Evolutionary conservation across 2,888 invertebrate species (phyloP), one percentile per base, ranked within the genome.

Genomic region (Tuberolachnus salignus): DNA sequence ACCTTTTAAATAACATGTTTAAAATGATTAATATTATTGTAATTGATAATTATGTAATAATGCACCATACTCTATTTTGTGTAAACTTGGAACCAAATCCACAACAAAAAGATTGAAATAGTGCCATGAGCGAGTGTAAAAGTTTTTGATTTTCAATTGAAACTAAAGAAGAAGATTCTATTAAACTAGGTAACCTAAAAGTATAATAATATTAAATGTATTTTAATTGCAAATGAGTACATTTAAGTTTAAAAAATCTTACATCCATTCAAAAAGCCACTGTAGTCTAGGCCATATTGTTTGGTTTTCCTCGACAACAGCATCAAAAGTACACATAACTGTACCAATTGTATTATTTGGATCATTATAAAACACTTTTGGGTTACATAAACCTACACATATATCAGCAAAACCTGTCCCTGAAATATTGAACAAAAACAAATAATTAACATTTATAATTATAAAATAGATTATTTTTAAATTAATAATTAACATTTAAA

Each of bases 71-170:
- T 84, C 89, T 87, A 26, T 86, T 85, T 74, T 85, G 85, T 0
- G 90, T 89, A 84, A 93, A 91, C 57, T 88, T 87, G 81, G 87
- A 86, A 10, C 92, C 92, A 84, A 93, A 92, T 75, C 90, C 89
- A 26, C 89, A 87, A 82, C 91, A 90, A 70, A 91, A 86, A 44
- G 87, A 87, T 63, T 87, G 87, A 83, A 90, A 88, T 80, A 90
- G 87, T 63, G 87, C 86, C 57, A 89, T 86, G 69, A 90, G 86
- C 72, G 86, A 85, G 82, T 87, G 87, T 10, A 90, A 85, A 73
- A 89, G 83, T 34, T 85, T 84, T 82, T 88, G 88, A 82, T 89
- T 87, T 4, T 86, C 84, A 51, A 88, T 85, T 80, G 89, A 88
- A 1, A 90, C 85, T 75, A 86, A 87, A 83, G 88, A 88, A 11